These are phyloP conservation scores for Agelastica alni DNA, from an alignment of 2,888 invertebrate species.

Conservation along the genomic window DNA sequence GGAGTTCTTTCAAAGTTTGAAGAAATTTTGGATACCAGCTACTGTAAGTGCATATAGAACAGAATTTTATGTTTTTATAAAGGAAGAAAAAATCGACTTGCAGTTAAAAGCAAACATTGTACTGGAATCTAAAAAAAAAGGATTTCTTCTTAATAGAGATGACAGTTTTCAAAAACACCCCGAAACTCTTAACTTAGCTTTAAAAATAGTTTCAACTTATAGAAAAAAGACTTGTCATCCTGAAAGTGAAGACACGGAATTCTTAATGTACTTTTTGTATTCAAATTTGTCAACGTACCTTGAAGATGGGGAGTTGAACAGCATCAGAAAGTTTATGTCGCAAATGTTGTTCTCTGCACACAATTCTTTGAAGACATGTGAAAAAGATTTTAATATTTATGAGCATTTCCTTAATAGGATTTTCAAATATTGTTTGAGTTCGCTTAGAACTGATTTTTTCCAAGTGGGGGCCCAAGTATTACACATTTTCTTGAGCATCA, in stretches of 20 bases:
- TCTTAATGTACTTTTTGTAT: slow-evolving; percentile 32
- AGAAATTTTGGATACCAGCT: slow-evolving; percentile 44
- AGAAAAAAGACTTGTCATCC: slow-evolving; percentile 35
- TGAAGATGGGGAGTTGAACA: slow-evolving; percentile 30
- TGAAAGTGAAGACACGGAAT: slow-evolving; percentile 25
- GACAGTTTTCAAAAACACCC: slow-evolving; percentile 27
- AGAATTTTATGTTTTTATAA: slow-evolving; percentile 38
- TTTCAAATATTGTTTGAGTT: slow-evolving; percentile 29
- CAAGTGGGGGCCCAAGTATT: slow-evolving; percentile 40
- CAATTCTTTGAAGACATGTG: slow-evolving; percentile 22
- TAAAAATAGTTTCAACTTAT: slow-evolving; percentile 38
- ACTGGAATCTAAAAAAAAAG: slow-evolving; percentile 36
- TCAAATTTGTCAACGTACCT: slow-evolving; percentile 22
- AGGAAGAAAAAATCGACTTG: slow-evolving; percentile 24
- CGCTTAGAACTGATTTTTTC: slow-evolving; percentile 30
- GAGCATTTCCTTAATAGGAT: slow-evolving; percentile 31
- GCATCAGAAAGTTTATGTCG: slow-evolving; percentile 32
- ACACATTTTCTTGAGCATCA: slow-evolving; percentile 32
- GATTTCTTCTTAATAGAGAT: slow-evolving; percentile 19
- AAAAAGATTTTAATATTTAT: slow-evolving; percentile 28
- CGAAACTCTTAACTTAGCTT: slow-evolving; percentile 29
- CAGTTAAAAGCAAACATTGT: slow-evolving; percentile 36
- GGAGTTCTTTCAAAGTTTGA: slow-evolving; percentile 43
- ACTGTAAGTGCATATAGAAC: slow-evolving; percentile 35
- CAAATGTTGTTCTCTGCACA: slow-evolving; percentile 36